phyloP scores from a whole-genome alignment of 2,113 vertebrate genomes.

The Tringa solitaria region DNA sequence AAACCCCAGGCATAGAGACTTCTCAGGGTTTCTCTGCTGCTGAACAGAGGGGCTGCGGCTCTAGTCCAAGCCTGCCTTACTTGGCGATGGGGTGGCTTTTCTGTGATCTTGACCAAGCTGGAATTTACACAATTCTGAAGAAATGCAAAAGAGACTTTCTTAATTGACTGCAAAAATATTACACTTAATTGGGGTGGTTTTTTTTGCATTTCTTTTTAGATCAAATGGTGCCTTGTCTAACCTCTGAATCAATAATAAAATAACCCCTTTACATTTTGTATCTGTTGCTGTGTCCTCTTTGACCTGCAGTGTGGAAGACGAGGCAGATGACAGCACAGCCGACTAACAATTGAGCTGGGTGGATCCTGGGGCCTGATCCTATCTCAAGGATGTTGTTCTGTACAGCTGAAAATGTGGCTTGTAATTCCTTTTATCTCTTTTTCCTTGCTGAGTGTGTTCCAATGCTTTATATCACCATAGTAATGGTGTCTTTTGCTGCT shows the following conservation, averaged over 20 bases:
- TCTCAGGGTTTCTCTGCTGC: constrained; percentile 28
- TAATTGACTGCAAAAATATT: constrained; percentile 22
- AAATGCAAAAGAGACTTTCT: constrained; percentile 51
- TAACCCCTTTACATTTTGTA: constrained; percentile 66
- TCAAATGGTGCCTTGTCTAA: constrained; percentile 78
- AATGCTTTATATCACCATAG: background rate
- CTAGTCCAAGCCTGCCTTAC: constrained; percentile 30
- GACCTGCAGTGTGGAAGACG: background rate
- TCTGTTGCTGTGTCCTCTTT: constrained; percentile 60
- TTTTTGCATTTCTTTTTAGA: constrained; percentile 73
- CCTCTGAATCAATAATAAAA: constrained; percentile 75
- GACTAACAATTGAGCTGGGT: constrained; percentile 19
- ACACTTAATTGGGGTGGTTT: background rate
- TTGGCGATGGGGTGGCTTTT: constrained; percentile 23
- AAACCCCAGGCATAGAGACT: background rate
- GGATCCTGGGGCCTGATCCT: constrained; percentile 10
- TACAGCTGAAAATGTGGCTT: background rate
- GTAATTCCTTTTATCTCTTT: background rate
- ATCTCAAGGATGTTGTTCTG: background rate
- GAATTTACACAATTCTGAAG: constrained; percentile 37
- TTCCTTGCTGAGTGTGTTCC: background rate
- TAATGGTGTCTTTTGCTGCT: background rate
- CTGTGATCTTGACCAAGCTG: constrained; percentile 38
- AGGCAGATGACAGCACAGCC: background rate
- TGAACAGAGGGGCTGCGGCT: background rate